These are phyloP conservation scores for Anguilla anguilla DNA, from an alignment of 2,797 vertebrate species.

Conservation along the genomic window DNA sequence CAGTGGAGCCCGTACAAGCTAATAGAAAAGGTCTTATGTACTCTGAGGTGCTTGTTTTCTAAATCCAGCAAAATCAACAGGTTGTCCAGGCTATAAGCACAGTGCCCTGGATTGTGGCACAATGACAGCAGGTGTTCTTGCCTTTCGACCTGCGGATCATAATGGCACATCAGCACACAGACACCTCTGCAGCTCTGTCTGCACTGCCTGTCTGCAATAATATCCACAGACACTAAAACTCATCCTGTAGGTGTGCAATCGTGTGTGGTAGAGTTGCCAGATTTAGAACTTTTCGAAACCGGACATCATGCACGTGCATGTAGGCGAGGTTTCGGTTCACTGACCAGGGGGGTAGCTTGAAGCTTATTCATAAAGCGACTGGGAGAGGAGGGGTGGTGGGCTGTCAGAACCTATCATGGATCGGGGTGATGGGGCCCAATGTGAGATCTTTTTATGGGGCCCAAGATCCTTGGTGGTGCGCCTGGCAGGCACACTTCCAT, in stretches of 20 bases:
- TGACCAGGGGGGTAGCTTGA: no score
- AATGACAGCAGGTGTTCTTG: not conserved
- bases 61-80: not conserved
- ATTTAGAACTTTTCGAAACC: no score
- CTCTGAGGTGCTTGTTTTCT: not conserved
- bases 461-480: no score
- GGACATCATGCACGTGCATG: no score
- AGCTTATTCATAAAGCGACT: no score
- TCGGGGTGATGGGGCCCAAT: no score
- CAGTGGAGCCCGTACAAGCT: not conserved
- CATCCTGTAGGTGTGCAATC: not conserved
- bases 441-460: no score
- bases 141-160: conserved; percentile 6
- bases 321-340: no score
- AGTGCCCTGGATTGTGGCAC: not conserved
- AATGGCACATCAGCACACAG: not conserved
- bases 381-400: no score
- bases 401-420: no score
- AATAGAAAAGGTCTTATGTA: conserved; percentile 9
- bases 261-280: not conserved
- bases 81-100: not conserved
- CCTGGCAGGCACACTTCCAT: no score
- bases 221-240: conserved; percentile 15
- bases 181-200: not conserved
- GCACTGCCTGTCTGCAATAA: not conserved